phyloP scores from a whole-genome alignment of 2,888 invertebrate species.

The Chalcosyrphus nemorum region DNA sequence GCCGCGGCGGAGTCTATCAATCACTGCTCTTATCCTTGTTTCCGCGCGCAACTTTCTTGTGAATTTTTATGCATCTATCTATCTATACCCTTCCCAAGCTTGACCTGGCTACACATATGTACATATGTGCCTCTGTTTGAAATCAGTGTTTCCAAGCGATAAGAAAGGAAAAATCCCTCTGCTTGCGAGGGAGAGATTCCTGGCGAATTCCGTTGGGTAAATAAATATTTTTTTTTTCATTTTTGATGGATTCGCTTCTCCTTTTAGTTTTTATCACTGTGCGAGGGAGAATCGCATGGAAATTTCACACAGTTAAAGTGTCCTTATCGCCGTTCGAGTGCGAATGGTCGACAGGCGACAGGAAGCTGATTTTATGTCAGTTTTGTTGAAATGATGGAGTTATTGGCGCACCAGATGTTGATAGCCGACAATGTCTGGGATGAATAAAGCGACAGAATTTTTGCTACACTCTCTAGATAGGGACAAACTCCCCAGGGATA shows the following conservation, averaged over 20 bases:
- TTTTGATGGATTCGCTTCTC: conserved; percentile 58
- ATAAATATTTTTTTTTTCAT: conserved; percentile 67
- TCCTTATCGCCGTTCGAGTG: conserved; percentile 39
- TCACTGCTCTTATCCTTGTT: conserved; percentile 46
- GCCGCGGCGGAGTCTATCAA: conserved; percentile 66
- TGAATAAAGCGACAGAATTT: conserved; percentile 2
- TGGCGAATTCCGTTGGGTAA: conserved; percentile 57
- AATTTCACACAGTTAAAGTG: conserved; percentile 32
- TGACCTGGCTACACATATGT: conserved; percentile 40
- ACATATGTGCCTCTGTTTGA: conserved; percentile 25
- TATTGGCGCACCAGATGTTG: conserved; percentile 33
- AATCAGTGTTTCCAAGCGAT: conserved; percentile 68
- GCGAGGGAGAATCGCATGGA: conserved; percentile 31
- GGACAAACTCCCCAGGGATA: too few relatives aligned
- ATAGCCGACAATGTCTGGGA: conserved; percentile 42
- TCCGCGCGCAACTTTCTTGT: conserved; percentile 19
- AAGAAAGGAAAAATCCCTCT: conserved; percentile 38
- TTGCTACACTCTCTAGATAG: too few relatives aligned
- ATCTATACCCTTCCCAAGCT: conserved; percentile 21
- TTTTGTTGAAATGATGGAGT: conserved; percentile 30
- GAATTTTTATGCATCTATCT: conserved; percentile 30
- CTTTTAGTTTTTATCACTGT: conserved; percentile 49
- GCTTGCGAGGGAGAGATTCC: conserved; percentile 44
- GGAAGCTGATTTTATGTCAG: conserved; percentile 37
- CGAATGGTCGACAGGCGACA: conserved; percentile 2